These are phyloP conservation scores for Numenius phaeopus DNA, from an alignment of 2,797 vertebrate species.

Conservation along the genomic window DNA sequence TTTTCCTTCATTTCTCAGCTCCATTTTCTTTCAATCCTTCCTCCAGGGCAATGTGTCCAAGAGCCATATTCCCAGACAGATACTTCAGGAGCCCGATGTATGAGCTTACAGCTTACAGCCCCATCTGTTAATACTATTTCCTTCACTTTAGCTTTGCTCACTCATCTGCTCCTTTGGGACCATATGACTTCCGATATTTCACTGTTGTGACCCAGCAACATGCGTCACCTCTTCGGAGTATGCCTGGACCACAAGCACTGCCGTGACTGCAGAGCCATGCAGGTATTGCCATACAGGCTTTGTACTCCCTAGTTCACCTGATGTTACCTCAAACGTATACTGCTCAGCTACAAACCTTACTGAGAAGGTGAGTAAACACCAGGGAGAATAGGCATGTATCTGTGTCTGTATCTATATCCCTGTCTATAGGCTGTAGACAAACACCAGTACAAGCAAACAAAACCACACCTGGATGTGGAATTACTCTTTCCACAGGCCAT, in stretches of 20 bases:
- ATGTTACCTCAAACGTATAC: background rate
- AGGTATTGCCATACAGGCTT: background rate
- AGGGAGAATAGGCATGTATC: background rate
- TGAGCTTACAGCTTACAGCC: background rate
- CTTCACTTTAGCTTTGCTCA: background rate
- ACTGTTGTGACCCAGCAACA: background rate
- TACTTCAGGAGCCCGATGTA: background rate
- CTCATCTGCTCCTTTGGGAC: background rate
- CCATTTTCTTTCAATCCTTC: background rate
- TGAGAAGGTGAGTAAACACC: background rate
- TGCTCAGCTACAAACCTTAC: background rate
- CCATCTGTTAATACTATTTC: background rate
- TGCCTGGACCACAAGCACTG: background rate
- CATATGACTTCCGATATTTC: background rate
- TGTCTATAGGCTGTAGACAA: background rate
- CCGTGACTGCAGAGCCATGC: background rate
- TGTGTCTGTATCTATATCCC: background rate
- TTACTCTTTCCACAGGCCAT: background rate
- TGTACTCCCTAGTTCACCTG: background rate
- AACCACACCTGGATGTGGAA: background rate
- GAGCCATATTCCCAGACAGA: background rate
- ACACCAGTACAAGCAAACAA: background rate
- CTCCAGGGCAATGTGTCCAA: fast-evolving
- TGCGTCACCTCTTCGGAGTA: background rate
- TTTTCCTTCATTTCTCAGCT: background rate